These are phyloP conservation scores for Hypsopygia costalis DNA, from an alignment of 2,888 invertebrate genomes.

Conservation along the genomic window DNA sequence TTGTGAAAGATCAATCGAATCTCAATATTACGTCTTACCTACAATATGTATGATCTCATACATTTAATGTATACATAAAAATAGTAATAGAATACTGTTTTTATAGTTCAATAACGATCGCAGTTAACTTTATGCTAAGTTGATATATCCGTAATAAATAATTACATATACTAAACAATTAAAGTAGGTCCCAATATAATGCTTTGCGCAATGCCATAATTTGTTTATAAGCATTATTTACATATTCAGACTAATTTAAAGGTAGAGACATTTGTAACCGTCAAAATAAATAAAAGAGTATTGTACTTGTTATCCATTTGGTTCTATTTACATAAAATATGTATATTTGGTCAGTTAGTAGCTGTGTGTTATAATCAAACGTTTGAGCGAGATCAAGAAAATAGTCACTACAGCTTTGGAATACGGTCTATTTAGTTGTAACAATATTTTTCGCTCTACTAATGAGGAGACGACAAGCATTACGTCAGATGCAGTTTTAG, in stretches of 20 bases:
- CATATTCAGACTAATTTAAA: conserved; percentile 5
- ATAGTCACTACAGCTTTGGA: background rate
- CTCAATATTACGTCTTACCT: too few relatives aligned
- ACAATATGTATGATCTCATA: background rate
- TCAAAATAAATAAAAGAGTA: conserved; percentile 1
- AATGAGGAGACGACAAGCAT: conserved; percentile 2
- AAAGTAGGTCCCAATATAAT: conserved; percentile 4
- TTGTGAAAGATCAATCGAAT: background rate
- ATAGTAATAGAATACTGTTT: too few relatives aligned
- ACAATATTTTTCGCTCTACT: background rate
- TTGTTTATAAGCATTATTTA: conserved; percentile 3
- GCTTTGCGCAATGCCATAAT: conserved; percentile 12
- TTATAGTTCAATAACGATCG: too few relatives aligned
- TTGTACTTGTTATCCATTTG: conserved; percentile 1
- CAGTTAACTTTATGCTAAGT: too few relatives aligned
- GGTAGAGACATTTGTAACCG: conserved; percentile 10
- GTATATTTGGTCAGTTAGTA: conserved; percentile 8
- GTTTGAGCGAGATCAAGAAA: background rate
- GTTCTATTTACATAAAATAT: conserved; percentile 6
- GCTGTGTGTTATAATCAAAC: conserved; percentile 5
- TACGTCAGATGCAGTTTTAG: conserved; percentile 9
- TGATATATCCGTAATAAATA: background rate
- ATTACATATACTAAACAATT: background rate
- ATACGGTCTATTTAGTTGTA: background rate
- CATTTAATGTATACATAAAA: background rate